These are phyloP conservation scores for Parapsyche elsis DNA, from an alignment of 1,140 invertebrate genomes.

Conservation along the genomic window DNA sequence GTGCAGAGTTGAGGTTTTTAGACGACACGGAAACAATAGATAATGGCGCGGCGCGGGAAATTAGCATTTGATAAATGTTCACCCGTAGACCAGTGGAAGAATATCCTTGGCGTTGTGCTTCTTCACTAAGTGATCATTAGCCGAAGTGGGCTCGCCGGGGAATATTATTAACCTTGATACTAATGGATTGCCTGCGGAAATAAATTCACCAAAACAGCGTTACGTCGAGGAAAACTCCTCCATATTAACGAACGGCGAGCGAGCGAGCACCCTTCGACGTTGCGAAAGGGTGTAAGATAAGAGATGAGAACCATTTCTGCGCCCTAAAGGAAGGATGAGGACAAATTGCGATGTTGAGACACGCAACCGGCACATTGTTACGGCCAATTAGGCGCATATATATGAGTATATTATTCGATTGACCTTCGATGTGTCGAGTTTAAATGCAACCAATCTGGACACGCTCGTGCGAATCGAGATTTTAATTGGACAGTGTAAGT, in stretches of 20 bases:
- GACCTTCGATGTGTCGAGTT: too few relatives aligned
- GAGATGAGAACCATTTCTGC: too few relatives aligned
- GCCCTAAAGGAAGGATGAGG: too few relatives aligned
- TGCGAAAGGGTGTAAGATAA: too few relatives aligned
- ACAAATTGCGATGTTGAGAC: too few relatives aligned
- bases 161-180: constrained; percentile 44
- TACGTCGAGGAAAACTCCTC: not conserved
- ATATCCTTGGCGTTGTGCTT: constrained; percentile 4
- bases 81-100: not conserved
- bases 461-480: too few relatives aligned
- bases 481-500: too few relatives aligned
- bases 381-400: too few relatives aligned
- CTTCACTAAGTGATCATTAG: constrained; percentile 38
- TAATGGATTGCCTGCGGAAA: constrained; percentile 43
- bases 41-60: constrained; percentile 13
- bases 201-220: constrained; percentile 28
- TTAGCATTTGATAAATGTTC: constrained; percentile 40
- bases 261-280: not conserved
- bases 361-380: too few relatives aligned
- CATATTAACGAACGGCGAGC: not conserved
- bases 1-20: not conserved
- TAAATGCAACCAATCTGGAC: too few relatives aligned
- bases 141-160: constrained; percentile 17
- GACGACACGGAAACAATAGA: not conserved
- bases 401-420: too few relatives aligned